Base-by-base conservation (phyloP, 2,888 invertebrate species). In the Polyploca ridens region DNA sequence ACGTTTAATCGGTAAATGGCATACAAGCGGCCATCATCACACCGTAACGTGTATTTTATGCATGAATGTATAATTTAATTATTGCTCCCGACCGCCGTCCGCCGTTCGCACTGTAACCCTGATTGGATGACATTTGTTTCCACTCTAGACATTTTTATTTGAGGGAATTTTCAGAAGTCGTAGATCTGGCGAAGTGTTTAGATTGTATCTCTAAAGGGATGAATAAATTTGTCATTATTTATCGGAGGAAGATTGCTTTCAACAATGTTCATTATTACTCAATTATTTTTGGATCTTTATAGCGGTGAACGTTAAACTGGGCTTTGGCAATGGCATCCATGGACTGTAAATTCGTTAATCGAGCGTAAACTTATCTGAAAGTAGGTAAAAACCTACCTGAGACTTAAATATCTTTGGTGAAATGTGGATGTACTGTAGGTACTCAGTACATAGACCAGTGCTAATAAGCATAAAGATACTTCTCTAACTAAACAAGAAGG, bases 51-150 rank as follows among this genome's bases (percentile, higher is more conserved):
- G 79, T 76, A 82, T 84, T 86, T 88, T 87, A 89, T 88, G 84
- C 85, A 84, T 85, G 86, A 84, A 85, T 83, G 73, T 83, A 78
- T 87, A 84, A 87, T 88, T 88, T 86, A 87, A 88, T 88, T 89
- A 88, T 74, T 75, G 73, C 74, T 74, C 71, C 74, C 74, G 71
- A 76, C 80, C 54, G 54, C 5, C 54, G 19, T 27, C 27, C 54
- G 13, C 5, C 54, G 54, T n/a, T 10, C 10, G 19, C 16, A 19
- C 19, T 19, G 16, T 19, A 19, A 19, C 54, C 16, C 54, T 83
- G 80, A 83, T 81, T 81, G 77, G 80, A 63, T 68, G 64, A 73
- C 77, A 79, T 82, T 83, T 76, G 77, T 76, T 76, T 72, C 63
- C 67, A 63, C 38, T 35, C n/a, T 8, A 38, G 41, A 61, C 59